Evolutionary conservation across 2,797 vertebrate genomes (phyloP).

Genomic region (Silurus aristotelis): DNA sequence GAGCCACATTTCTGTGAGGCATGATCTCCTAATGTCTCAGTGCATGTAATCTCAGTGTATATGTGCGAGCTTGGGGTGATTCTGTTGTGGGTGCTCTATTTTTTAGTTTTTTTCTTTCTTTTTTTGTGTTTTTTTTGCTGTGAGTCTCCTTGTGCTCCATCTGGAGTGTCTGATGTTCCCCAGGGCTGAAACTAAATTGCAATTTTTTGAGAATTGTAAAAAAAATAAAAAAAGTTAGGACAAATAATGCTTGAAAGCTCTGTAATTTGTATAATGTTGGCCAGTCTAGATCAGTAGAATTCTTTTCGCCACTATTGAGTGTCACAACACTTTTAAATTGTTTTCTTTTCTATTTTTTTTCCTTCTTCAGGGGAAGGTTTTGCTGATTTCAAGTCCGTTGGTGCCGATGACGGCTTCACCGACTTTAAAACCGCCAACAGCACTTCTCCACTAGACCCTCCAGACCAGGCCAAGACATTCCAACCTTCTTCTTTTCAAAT

Average conservation of each 20-base stretch:
- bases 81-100: conserved; percentile 58
- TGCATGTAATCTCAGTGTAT: conserved; percentile 22
- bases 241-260: not conserved
- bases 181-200: conserved; percentile 47
- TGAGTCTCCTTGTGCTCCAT: conserved; percentile 42
- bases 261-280: not conserved
- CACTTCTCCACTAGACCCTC: conserved; percentile 89
- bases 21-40: not conserved
- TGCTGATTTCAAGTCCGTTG: conserved; percentile 89
- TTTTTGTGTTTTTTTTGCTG: conserved; percentile 9
- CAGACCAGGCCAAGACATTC: conserved; percentile 85
- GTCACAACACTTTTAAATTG: conserved; percentile 23
- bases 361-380: conserved; percentile 86
- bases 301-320: conserved; percentile 28
- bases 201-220: conserved; percentile 48
- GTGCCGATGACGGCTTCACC: conserved; percentile 91
- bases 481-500: conserved; percentile 84
- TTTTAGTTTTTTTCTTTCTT: conserved; percentile 43
- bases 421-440: conserved; percentile 98
- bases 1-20: not conserved
- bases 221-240: not conserved
- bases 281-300: not conserved
- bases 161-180: conserved; percentile 18
- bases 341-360: conserved; percentile 55
- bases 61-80: not conserved